Conservation (phyloP, 1,140 invertebrate species). For the Trypoxylus dichotomus region DNA sequence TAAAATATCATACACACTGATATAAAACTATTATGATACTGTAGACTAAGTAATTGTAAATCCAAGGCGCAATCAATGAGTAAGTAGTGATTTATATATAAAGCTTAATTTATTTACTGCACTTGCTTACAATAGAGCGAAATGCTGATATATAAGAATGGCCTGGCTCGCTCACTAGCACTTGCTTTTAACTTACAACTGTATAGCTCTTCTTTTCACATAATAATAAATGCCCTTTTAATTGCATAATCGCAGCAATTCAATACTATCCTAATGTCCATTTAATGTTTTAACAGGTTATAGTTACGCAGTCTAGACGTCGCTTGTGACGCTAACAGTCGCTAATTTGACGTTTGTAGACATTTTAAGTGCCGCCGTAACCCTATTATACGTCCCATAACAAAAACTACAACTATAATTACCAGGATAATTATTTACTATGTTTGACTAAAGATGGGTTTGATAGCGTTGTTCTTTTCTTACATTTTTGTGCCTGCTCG, state of each 20-base stretch:
- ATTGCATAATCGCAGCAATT: slow-evolving; percentile 35
- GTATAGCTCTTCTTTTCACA: slow-evolving; percentile 6
- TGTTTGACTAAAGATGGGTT: slow-evolving; percentile 28
- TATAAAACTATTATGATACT: too few species aligned
- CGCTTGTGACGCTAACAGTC: slow-evolving; percentile 35
- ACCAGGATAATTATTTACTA: slow-evolving; percentile 18
- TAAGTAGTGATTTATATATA: too few species aligned
- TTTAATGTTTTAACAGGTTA: slow-evolving; percentile 36
- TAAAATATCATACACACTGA: too few species aligned
- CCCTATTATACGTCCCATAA: slow-evolving; percentile 33
- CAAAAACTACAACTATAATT: slow-evolving; percentile 30
- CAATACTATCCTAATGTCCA: slow-evolving; percentile 34
- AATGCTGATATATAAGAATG: not conserved
- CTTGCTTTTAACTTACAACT: not conserved
- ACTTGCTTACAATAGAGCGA: not conserved
- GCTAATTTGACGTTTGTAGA: slow-evolving; percentile 38
- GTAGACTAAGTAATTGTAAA: too few species aligned
- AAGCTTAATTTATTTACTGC: not conserved
- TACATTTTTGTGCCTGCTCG: not conserved
- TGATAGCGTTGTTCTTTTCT: not conserved
- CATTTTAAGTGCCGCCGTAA: slow-evolving; percentile 33
- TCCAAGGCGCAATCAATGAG: too few species aligned
- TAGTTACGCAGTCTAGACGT: slow-evolving; percentile 35
- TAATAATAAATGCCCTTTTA: slow-evolving; percentile 34
- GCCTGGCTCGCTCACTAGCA: not conserved